Evolutionary conservation across 1,140 invertebrate species (phyloP).

Genomic region (Drosophila nigrodunni): DNA sequence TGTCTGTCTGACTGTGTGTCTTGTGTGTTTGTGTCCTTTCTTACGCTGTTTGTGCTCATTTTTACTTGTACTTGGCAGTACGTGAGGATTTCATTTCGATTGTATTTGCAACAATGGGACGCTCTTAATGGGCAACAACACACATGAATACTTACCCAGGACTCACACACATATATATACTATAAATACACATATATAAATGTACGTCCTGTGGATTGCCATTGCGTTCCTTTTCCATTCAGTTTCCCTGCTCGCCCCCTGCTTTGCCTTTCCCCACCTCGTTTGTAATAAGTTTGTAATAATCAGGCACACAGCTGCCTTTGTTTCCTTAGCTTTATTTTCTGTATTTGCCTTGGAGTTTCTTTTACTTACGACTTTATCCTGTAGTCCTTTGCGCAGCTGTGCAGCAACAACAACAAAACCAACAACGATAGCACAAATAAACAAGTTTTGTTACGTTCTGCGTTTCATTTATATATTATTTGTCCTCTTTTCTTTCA

Average conservation of each 20-base stretch:
- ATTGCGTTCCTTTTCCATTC: background rate
- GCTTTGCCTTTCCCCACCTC: constrained; percentile 29
- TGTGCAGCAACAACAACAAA: constrained; percentile 56
- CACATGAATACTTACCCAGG: constrained; percentile 29
- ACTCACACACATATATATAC: constrained; percentile 6
- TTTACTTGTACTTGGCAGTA: constrained; percentile 53
- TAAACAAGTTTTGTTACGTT: constrained; percentile 64
- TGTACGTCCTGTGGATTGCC: constrained; percentile 10
- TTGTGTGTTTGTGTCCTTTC: constrained; percentile 38
- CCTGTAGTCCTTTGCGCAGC: constrained; percentile 40
- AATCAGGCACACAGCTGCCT: constrained; percentile 46
- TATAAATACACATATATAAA: constrained; percentile 16
- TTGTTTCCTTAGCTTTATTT: constrained; percentile 13
- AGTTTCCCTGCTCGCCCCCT: background rate
- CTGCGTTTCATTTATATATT: constrained; percentile 29
- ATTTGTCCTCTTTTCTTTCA: constrained; percentile 1
- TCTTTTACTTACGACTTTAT: constrained; percentile 38
- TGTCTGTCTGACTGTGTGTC: constrained; percentile 5
- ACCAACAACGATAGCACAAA: constrained; percentile 35
- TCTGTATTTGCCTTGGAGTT: constrained; percentile 5
- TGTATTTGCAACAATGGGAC: constrained; percentile 58
- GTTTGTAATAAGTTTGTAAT: constrained; percentile 57
- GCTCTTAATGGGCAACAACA: constrained; percentile 44
- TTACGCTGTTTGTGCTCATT: constrained; percentile 57
- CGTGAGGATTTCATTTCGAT: constrained; percentile 57